phyloP scores from a whole-genome alignment of 2,113 vertebrate species.

The Rhea pennata region DNA sequence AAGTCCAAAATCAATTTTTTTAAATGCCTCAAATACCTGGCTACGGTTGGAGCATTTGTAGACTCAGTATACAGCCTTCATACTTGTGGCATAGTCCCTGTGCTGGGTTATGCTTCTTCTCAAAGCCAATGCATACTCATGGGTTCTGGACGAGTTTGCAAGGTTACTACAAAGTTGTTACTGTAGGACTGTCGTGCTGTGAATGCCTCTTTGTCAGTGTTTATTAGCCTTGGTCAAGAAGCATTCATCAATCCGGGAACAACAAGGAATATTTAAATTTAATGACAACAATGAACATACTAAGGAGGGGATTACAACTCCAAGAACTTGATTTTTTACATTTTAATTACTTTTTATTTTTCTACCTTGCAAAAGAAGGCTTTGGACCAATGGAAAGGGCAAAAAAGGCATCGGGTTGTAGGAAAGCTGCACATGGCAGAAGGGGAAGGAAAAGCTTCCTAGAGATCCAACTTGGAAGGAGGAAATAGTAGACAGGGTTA shows the following conservation, averaged over 20 bases:
- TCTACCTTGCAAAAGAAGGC: background rate
- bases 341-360: background rate
- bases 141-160: background rate
- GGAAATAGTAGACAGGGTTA: background rate
- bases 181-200: background rate
- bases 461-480: accelerated
- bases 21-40: background rate
- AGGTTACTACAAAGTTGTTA: background rate
- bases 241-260: background rate
- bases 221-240: slow-evolving; percentile 13
- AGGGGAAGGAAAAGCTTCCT: background rate
- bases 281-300: background rate
- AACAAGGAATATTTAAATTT: background rate
- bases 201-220: background rate
- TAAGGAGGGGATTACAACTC: slow-evolving; percentile 5
- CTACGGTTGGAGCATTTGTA: background rate
- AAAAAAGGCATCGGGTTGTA: background rate
- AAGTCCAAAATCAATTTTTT: background rate
- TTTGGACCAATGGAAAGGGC: background rate
- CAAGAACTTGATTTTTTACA: background rate
- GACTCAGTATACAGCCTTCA: background rate
- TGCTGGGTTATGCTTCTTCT: background rate
- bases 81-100: background rate
- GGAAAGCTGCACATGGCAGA: background rate
- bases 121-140: background rate